Conservation (phyloP, 2,888 invertebrate genomes). For the Pammene aurita region DNA sequence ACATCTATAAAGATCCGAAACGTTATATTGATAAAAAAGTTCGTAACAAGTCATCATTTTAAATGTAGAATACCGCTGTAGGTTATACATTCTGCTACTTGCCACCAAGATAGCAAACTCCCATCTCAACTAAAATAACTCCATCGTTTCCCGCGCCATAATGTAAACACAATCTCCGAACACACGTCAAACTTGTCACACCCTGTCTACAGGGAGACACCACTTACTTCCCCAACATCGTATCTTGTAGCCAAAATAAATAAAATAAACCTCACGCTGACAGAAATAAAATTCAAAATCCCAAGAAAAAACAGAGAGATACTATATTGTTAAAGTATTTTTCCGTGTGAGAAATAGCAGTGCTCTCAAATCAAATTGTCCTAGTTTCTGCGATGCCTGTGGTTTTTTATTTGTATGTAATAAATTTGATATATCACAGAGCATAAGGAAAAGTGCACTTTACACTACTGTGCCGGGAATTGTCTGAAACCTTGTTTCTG, state of each 20-base stretch:
- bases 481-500: neutral
- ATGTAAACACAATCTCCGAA: slow-evolving; percentile 28
- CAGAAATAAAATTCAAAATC: neutral
- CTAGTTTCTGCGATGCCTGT: slow-evolving; percentile 16
- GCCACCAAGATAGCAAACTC: neutral
- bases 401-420: slow-evolving; percentile 17
- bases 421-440: slow-evolving; percentile 16
- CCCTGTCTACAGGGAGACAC: slow-evolving; percentile 4
- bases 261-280: neutral
- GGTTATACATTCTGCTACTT: too few species aligned
- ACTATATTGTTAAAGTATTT: neutral
- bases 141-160: slow-evolving; percentile 8
- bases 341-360: slow-evolving; percentile 21
- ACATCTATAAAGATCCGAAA: too few species aligned
- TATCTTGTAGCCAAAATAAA: neutral
- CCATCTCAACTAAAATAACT: slow-evolving; percentile 10
- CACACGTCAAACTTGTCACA: slow-evolving; percentile 15
- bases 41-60: too few species aligned
- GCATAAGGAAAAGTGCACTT: slow-evolving; percentile 20
- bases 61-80: too few species aligned
- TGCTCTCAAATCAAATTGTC: slow-evolving; percentile 27
- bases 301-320: neutral
- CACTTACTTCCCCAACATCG: slow-evolving; percentile 13
- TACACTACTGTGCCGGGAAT: neutral
- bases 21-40: too few species aligned